phyloP scores from a whole-genome alignment of 2,888 invertebrate species.

The Mesodorylaimus sp. region DNA sequence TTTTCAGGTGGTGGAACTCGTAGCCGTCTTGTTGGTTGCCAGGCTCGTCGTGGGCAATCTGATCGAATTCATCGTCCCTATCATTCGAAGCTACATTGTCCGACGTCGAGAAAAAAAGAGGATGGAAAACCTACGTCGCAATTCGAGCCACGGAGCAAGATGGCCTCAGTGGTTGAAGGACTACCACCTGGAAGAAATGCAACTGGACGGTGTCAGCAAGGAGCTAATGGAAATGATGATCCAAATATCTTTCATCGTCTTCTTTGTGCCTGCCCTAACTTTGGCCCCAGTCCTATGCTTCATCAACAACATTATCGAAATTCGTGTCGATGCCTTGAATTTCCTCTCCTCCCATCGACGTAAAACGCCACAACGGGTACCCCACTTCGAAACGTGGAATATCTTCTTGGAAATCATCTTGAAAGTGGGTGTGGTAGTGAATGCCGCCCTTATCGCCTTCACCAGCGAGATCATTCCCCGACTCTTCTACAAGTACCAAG shows the following conservation, averaged over 20 bases:
- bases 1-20: conserved; percentile 3
- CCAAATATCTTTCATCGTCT: conserved; percentile 2
- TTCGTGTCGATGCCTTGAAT: background rate
- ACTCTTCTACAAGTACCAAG: background rate
- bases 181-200: background rate
- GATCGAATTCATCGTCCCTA: background rate
- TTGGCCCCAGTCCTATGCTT: background rate
- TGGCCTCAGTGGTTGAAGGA: conserved; percentile 3
- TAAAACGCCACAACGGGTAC: background rate
- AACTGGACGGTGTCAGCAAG: conserved; percentile 1
- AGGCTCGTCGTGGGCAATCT: conserved; percentile 1
- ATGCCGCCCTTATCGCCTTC: conserved; percentile 86
- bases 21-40: background rate
- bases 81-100: background rate
- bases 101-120: background rate
- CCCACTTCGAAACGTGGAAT: conserved; percentile 36
- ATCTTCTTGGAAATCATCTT: conserved; percentile 73
- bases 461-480: conserved; percentile 87
- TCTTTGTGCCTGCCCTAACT: background rate
- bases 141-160: background rate
- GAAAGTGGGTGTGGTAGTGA: conserved; percentile 73
- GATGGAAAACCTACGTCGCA: no score
- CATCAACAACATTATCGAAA: conserved; percentile 2
- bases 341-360: background rate
- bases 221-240: conserved; percentile 5